These are phyloP conservation scores for Pseudoatta argentina DNA, from an alignment of 1,140 invertebrate species.

Conservation along the genomic window DNA sequence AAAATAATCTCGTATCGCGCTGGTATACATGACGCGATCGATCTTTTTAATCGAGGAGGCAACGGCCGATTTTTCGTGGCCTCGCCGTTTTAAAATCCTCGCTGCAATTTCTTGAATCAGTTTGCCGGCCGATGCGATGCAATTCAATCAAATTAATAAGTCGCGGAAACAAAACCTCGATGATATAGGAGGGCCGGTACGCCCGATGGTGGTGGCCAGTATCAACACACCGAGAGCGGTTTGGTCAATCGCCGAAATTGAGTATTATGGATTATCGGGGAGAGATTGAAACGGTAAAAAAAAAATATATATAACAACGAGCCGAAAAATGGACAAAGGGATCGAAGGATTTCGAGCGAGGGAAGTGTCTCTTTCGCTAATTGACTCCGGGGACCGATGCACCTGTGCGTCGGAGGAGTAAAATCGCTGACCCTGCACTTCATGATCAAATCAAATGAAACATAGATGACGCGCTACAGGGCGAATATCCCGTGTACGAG, in stretches of 20 bases:
- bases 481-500: conserved; percentile 57
- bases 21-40: neutral
- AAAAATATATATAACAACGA: conserved; percentile 39
- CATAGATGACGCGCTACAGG: conserved; percentile 82
- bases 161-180: conserved; percentile 82
- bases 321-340: conserved; percentile 73
- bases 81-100: conserved; percentile 61
- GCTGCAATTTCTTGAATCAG: conserved; percentile 60
- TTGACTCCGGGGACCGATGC: conserved; percentile 70
- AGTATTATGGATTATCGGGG: conserved; percentile 85
- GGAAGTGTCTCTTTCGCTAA: conserved; percentile 77
- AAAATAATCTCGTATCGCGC: conserved; percentile 57
- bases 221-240: conserved; percentile 83
- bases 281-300: conserved; percentile 63
- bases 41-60: conserved; percentile 59
- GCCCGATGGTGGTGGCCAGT: conserved; percentile 78
- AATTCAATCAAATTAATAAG: conserved; percentile 86
- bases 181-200: conserved; percentile 70
- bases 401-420: conserved; percentile 65
- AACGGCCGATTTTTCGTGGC: conserved; percentile 59
- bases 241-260: conserved; percentile 86
- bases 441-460: conserved; percentile 82
- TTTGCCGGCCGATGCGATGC: conserved; percentile 60
- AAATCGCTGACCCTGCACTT: conserved; percentile 71
- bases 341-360: conserved; percentile 71